Evolutionary conservation across 2,888 invertebrate genomes (phyloP), one percentile per base, ranked within the genome.

Genomic region (Coleophora flavipennella): DNA sequence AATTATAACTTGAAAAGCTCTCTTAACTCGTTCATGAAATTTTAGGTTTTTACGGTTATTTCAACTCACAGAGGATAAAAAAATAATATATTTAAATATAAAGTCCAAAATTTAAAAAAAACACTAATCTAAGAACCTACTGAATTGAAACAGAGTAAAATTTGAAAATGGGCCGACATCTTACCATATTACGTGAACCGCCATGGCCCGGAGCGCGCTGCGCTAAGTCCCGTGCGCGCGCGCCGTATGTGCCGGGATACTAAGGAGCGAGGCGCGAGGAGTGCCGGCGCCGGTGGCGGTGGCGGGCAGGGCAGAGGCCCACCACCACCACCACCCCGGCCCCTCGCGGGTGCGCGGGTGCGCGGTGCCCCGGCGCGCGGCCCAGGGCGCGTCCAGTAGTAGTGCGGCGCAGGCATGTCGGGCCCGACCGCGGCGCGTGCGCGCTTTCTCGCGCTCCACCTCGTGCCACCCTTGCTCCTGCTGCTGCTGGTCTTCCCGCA

Each of bases 351-450:
- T 54, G 54, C 57, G 55, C 58, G 55, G 54, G 53, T 55, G 55
- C 55, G 54, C 53, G 52, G 57, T 45, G 51, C 49, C 52, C 42
- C 46, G 53, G 57, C 49, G 48, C 49, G 55, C 40, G 46, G 59
- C 51, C 64, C 65, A 69, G 70, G 29, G n/a, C 69, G 70, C 74
- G 62, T 58, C 75, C 43, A 10, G 8, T 78, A 79, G 78, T 80
- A 78, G 75, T 71, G 78, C 69, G 73, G 75, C 77, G 74, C 77
- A 79, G 80, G 78, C 81, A 83, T 83, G 81, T 75, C 83, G 72
- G 80, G 81, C 71, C 81, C 75, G 79, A 80, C 77, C 71, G 80
- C 75, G 80, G 79, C 76, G 80, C 80, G 80, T 70, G 71, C 72
- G 74, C 78, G 76, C 64, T 66, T 66, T 52, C 49, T 64, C 50